These are phyloP conservation scores for Drosophila fungiperda DNA, from an alignment of 2,888 invertebrate species.

Conservation along the genomic window DNA sequence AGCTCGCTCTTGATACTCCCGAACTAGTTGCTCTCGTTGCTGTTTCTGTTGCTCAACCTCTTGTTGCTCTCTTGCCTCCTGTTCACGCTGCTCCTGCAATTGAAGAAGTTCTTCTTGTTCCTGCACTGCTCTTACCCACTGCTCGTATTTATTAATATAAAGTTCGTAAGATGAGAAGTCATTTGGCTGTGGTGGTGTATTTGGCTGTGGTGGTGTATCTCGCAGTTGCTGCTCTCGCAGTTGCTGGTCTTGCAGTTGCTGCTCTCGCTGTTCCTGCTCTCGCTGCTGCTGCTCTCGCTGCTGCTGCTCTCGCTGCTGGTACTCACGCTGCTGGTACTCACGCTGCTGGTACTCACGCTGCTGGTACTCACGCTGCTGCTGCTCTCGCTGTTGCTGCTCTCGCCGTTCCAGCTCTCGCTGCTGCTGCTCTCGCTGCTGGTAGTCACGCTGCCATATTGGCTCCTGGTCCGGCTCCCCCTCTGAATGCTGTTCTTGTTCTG, in stretches of 20 bases:
- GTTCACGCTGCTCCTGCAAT: constrained; percentile 25
- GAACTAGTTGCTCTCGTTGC: constrained; percentile 32
- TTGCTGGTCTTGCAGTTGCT: too few species aligned
- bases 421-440: background rate
- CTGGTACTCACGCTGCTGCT: background rate
- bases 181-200: constrained; percentile 5
- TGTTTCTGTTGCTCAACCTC: constrained; percentile 44
- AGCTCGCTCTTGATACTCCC: constrained; percentile 30
- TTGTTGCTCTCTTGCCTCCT: constrained; percentile 25
- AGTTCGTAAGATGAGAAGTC: constrained; percentile 49
- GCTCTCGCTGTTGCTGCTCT: background rate
- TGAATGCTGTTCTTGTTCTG: background rate
- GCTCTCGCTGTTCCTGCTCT: too few species aligned
- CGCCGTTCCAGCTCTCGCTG: background rate
- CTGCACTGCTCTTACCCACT: constrained; percentile 21
- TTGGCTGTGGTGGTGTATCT: too few species aligned
- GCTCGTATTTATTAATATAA: constrained; percentile 35
- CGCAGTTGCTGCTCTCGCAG: too few species aligned
- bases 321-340: too few species aligned
- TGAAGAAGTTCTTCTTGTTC: constrained; percentile 5
- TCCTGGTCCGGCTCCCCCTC: background rate
- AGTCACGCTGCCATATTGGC: background rate
- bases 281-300: too few species aligned
- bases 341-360: too few species aligned
- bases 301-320: too few species aligned